Percentiles rank a stretch among this genome's conserved stretches.
These are phyloP conservation scores for Diaphora mendica DNA, from an alignment of 2,888 invertebrate genomes.

Conservation along the genomic window DNA sequence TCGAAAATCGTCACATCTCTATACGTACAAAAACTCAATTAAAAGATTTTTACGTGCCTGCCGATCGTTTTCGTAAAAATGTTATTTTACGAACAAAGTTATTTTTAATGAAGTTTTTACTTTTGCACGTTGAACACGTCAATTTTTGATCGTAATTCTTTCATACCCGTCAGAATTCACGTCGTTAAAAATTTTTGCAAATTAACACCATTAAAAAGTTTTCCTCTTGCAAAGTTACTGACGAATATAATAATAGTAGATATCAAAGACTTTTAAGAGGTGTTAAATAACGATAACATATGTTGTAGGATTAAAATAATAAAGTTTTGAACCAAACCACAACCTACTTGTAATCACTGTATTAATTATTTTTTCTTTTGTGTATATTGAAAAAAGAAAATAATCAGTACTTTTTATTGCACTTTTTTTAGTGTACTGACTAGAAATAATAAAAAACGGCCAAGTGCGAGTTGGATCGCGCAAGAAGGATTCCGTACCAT, in stretches of 20 bases:
- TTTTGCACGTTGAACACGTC: conserved; percentile 26
- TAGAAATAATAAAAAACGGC: not conserved
- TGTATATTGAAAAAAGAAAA: too few relatives aligned
- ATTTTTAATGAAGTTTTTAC: conserved; percentile 39
- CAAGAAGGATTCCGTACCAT: too few relatives aligned
- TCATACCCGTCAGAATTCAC: conserved; percentile 33
- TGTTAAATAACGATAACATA: not conserved
- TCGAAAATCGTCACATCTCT: conserved; percentile 2
- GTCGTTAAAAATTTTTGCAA: conserved; percentile 38
- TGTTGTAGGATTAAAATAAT: not conserved
- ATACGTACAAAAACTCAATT: conserved; percentile 21
- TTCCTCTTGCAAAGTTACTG: conserved; percentile 25
- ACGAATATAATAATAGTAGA: conserved; percentile 10
- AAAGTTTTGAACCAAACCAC: not conserved
- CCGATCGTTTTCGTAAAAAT: conserved; percentile 24
- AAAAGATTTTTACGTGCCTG: conserved; percentile 30
- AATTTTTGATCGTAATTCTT: conserved; percentile 36
- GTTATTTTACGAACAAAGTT: conserved; percentile 36
- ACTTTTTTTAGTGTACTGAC: not conserved
- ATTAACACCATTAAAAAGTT: conserved; percentile 48
- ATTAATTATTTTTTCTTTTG: not conserved
- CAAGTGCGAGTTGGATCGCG: too few relatives aligned
- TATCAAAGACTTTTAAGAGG: conserved; percentile 5
- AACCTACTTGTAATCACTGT: not conserved
- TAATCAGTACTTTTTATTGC: too few relatives aligned